Evolutionary conservation across 92 coral and sea anemone genomes (phyloP), one percentile per base, ranked within the genome.

Genomic region (Siderastrea radians): DNA sequence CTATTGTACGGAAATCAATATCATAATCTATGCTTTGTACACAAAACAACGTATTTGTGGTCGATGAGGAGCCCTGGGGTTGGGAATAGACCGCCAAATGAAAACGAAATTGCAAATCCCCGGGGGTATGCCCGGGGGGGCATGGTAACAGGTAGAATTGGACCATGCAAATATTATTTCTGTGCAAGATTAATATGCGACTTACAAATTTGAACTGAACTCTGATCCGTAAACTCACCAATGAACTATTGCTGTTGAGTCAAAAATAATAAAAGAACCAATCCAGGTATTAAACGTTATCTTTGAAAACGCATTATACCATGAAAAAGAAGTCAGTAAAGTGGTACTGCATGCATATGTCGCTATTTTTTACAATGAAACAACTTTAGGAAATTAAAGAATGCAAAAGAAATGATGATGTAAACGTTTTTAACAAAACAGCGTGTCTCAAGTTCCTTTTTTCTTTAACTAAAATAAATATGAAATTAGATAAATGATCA

Each of bases 351-450:
- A 7, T n/a, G 44, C 38, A 61, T 13, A 61, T 13, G 66, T 7
- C 66, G 66, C 13, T 16, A 5, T 61, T 12, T 14, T 61, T 16
- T 13, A 13, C 4, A 13, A 13, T 13, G 16, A 13, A 61, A 2
- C 15, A 61, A 61, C 3, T 13, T 16, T 61, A 61, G 15, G 16
- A 59, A 59, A 12, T 7, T 48, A 46, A 38, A 50, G 19, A 12
- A 1, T 26, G 79, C 15, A 11, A 19, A 26, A 14, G 46, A 80
- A 13, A 17, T 11, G 13, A 50, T 66, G 63, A 17, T 49, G 51
- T 66, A 80, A 80, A 80, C 47, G 16, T 80, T 80, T 80, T 80
- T 65, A 67, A 6, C 52, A 38, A 70, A 60, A 66, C 65, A 14
- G 11, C 11, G 43, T 57, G 49, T 10, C 50, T 67, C 50, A 1